Base-by-base conservation (phyloP, 2,888 invertebrate species). In the Ophion obscuratus region DNA sequence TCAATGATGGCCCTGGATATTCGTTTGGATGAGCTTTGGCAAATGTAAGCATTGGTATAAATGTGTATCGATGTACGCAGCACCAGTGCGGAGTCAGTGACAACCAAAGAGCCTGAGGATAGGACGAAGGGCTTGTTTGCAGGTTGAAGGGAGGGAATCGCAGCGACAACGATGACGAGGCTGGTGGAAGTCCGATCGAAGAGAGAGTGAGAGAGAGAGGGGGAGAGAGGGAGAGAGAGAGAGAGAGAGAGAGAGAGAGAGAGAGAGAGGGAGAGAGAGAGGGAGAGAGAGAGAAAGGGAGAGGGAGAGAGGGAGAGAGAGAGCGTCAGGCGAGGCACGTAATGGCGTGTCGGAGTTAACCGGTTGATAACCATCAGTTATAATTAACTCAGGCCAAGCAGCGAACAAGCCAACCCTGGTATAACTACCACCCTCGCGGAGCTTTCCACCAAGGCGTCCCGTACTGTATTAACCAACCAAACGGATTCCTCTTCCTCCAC, bases 271-370 rank as follows among this genome's bases (percentile, higher is more conserved):
- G 27, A 66, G 88, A 75, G 85, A 86, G 86, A 80, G 84, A 70
- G 84, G 88, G 85, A 70, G 88, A 75, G 85, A 86, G 86, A 80
- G 86, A 70, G 84, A 89, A 57, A 70, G 88, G 71, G 85, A 86
- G 86, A 80, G 86, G 66, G 84, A 89, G 85, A 70, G 88, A 75
- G 85, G 85, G 66, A 75, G 85, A 86, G 86, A 76, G 86, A 70
- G 84, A 89, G 85, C 84, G 90, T 88, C 90, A 93, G 92, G 90
- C 91, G 92, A 92, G 93, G 93, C 92, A 93, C 93, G 93, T 94
- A 94, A 94, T 93, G 93, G 94, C 93, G 93, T 93, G 93, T 93
- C 93, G 92, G 93, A 94, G 93, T 93, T 94, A 93, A 94, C 93
- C 92, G 92, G 93, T 92, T 94, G 94, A 93, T 94, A 94, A 93